Base-by-base conservation (phyloP, 2,113 vertebrate species). In the Naja naja region DNA sequence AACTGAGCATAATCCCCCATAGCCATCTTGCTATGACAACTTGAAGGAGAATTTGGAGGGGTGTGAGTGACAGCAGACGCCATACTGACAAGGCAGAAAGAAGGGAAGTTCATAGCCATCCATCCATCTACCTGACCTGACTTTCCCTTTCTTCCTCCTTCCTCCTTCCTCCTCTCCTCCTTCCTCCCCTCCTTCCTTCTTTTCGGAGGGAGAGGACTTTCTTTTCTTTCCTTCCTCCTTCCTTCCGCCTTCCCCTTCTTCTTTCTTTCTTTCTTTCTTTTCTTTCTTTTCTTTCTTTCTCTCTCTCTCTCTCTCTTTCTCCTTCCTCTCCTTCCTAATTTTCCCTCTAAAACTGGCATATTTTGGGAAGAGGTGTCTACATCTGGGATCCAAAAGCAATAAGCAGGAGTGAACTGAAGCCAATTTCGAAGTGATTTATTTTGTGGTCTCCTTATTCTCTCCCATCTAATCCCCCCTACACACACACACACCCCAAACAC, bases 1-100 rank as follows among this genome's bases (percentile, higher is more conserved):
- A 97, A 96, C 58, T 3, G 95, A 87, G 96, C 96, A 97, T 97
- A 98, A 98, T 97, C 97, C 97, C 97, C 96, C n/a, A n/a, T n/a
- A n/a, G 94, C 97, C 95, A 93, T 95, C 95, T 93, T 85, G 96
- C 98, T 97, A 96, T 98, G 98, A 98, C 97, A 96, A 95, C 98
- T 98, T 96, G 97, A 98, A 97, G 97, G 97, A 97, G 97, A 96
- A 97, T 97, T 87, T 94, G 88, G 91, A 92, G 88, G 81, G 47
- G 90, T 90, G 86, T 98, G 97, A 97, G 96, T 97, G 97, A 96
- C 95, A 95, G 97, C 95, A 93, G 97, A 97, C 93, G 74, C 94
- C 94, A 94, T 90, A 91, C 97, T 96, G 97, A 97, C 96, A 94
- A 93, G 94, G 94, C 92, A 90, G 87, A 88, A 91, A 93, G 92